Evolutionary conservation across 1,140 invertebrate species (phyloP).

Genomic region (Drosophila nikananu): DNA sequence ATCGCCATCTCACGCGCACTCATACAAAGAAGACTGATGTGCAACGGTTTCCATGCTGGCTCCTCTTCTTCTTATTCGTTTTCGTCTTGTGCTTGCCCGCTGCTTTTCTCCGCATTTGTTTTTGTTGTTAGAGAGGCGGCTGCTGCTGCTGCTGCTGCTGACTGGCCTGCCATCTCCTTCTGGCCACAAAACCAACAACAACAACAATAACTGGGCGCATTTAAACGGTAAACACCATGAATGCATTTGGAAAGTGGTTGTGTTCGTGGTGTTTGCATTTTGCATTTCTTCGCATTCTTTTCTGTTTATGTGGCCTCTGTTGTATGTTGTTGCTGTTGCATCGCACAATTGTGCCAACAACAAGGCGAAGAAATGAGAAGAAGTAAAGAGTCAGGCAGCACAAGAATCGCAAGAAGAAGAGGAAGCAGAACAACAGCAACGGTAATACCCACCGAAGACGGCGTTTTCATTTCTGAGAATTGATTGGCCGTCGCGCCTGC

Average conservation of each 20-base stretch:
- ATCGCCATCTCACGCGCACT: constrained; percentile 22
- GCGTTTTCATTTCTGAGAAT: constrained; percentile 82
- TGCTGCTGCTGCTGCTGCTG: constrained; percentile 4
- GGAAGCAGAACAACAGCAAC: constrained; percentile 54
- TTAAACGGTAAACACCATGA: constrained; percentile 83
- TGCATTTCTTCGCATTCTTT: constrained; percentile 84
- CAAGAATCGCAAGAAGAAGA: constrained; percentile 25
- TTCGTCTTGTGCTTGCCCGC: constrained; percentile 33
- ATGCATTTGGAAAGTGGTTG: constrained; percentile 81
- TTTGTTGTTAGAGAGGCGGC: constrained; percentile 54
- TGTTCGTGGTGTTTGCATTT: constrained; percentile 80
- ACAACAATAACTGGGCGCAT: constrained; percentile 71
- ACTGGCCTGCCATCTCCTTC: constrained; percentile 11
- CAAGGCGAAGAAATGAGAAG: constrained; percentile 46
- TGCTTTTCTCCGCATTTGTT: constrained; percentile 70
- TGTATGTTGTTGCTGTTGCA: constrained; percentile 43
- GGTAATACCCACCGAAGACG: constrained; percentile 67
- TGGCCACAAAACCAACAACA: constrained; percentile 14
- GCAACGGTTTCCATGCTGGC: constrained; percentile 48
- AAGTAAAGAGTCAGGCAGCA: constrained; percentile 18
- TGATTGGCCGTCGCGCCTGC: constrained; percentile 77
- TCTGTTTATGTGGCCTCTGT: constrained; percentile 64
- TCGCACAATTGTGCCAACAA: constrained; percentile 74
- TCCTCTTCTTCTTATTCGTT: background rate
- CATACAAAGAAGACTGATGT: constrained; percentile 24